A percentile compares a stretch with the other conserved stretches of the same genome.
Conservation (phyloP, 2,113 vertebrate genomes). For the Cariama cristata region DNA sequence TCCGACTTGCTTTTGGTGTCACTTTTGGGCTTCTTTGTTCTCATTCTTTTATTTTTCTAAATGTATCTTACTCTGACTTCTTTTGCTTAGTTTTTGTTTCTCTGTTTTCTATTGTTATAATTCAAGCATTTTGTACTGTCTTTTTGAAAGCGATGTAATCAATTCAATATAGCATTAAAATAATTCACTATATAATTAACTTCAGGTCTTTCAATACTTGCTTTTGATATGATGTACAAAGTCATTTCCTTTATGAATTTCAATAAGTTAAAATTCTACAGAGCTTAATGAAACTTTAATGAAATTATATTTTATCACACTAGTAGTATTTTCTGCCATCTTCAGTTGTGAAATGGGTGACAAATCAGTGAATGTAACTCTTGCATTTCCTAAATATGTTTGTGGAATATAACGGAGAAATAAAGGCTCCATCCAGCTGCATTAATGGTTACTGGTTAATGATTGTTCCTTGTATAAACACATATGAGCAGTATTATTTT, state of each 20-base stretch:
- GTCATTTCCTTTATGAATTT: conserved; percentile 10
- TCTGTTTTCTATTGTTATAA: background rate
- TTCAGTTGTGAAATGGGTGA: background rate
- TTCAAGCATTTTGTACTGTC: background rate
- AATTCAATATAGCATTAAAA: conserved; percentile 12
- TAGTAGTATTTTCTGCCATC: background rate
- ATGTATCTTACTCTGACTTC: background rate
- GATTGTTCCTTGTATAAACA: background rate
- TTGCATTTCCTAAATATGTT: background rate
- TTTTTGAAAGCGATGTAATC: conserved; percentile 1
- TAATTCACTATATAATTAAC: conserved; percentile 22
- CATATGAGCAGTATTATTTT: background rate
- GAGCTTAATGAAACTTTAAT: conserved; percentile 24
- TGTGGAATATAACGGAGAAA: background rate
- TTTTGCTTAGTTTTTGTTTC: background rate
- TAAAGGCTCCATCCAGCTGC: background rate
- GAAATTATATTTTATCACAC: background rate
- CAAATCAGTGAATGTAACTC: background rate
- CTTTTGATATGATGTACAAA: background rate
- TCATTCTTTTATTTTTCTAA: background rate
- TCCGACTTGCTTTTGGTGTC: background rate
- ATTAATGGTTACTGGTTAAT: background rate
- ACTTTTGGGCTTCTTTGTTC: background rate
- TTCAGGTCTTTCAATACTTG: conserved; percentile 1
- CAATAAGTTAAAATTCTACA: background rate